Percentiles rank a stretch among this genome's conserved stretches.
phyloP scores from a whole-genome alignment of 2,888 invertebrate genomes.

The Eristalis intricaria region DNA sequence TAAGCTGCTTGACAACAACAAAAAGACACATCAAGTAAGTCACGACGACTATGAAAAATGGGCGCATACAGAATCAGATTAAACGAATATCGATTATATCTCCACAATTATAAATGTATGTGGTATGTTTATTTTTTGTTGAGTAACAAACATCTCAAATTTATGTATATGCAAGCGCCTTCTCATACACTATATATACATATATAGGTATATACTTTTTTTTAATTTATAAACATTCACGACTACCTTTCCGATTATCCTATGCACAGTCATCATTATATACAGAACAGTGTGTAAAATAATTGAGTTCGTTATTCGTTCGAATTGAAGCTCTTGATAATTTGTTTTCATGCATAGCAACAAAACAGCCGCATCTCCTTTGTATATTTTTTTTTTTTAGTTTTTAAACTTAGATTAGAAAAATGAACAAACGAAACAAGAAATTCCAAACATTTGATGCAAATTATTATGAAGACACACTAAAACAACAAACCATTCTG shows the following conservation, averaged over 20 bases:
- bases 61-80: conserved; percentile 25
- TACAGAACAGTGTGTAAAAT: conserved; percentile 54
- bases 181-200: conserved; percentile 31
- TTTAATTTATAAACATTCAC: conserved; percentile 63
- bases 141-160: conserved; percentile 36
- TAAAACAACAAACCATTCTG: conserved; percentile 69
- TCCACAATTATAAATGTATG: conserved; percentile 10
- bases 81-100: conserved; percentile 28
- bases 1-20: conserved; percentile 47
- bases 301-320: no score
- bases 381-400: conserved; percentile 35
- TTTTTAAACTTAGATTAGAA: conserved; percentile 31
- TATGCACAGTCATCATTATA: conserved; percentile 53
- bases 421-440: background rate
- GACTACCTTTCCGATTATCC: conserved; percentile 39
- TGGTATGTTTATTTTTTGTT: conserved; percentile 10
- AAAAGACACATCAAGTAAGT: conserved; percentile 62
- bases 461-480: conserved; percentile 38
- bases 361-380: conserved; percentile 20
- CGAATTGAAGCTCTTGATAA: conserved; percentile 20
- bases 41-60: conserved; percentile 2
- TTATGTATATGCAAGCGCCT: conserved; percentile 40
- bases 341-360: conserved; percentile 28
- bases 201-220: conserved; percentile 18
- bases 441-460: conserved; percentile 34